These are phyloP conservation scores for Rallus limicola DNA, from an alignment of 2,113 vertebrate species.

Conservation along the genomic window DNA sequence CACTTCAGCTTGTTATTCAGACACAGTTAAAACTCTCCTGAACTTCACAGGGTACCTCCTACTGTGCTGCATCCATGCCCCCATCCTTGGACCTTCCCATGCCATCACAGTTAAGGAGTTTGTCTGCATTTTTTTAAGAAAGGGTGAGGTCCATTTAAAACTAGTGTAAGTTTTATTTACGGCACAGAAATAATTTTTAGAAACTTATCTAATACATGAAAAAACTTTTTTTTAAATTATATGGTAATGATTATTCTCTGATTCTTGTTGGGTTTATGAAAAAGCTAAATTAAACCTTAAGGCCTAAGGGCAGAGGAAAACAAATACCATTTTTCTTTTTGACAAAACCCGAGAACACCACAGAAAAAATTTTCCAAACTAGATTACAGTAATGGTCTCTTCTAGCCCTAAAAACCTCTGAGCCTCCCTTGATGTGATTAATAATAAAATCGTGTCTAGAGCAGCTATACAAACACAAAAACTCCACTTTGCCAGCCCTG, in stretches of 20 bases:
- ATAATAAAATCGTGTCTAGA: conserved; percentile 16
- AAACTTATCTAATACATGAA: background rate
- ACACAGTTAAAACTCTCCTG: background rate
- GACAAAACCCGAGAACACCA: conserved; percentile 26
- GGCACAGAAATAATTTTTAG: background rate
- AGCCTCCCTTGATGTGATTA: conserved; percentile 23
- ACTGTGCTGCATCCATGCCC: background rate
- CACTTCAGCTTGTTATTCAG: background rate
- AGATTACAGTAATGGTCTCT: conserved; percentile 31
- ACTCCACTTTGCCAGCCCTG: background rate
- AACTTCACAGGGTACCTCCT: background rate
- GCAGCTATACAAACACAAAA: conserved; percentile 16
- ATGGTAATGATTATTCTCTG: background rate
- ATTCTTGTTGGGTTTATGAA: background rate
- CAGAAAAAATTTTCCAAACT: conserved; percentile 14
- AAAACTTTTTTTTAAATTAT: background rate
- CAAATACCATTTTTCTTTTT: conserved; percentile 44
- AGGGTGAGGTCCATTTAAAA: background rate
- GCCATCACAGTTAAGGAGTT: background rate
- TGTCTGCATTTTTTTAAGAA: background rate
- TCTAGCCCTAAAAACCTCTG: conserved; percentile 30
- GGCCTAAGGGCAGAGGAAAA: background rate
- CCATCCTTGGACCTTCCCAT: background rate
- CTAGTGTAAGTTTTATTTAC: background rate
- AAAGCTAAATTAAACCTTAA: conserved; percentile 35